These are phyloP conservation scores for Drosophila atripex DNA, from an alignment of 2,888 invertebrate genomes.

Conservation along the genomic window DNA sequence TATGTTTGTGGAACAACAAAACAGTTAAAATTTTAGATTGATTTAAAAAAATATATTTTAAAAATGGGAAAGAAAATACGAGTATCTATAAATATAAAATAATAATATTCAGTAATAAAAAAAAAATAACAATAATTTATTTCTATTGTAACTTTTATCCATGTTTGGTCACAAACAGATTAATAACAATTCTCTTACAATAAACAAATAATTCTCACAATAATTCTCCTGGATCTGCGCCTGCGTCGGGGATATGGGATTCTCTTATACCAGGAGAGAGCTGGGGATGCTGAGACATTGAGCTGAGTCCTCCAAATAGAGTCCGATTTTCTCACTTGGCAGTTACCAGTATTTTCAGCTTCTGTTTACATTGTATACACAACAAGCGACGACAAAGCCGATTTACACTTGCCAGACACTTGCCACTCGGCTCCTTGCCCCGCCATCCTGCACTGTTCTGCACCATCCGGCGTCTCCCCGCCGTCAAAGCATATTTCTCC, in stretches of 20 bases:
- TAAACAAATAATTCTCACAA: constrained; percentile 50
- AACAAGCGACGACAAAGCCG: constrained; percentile 51
- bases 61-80: not conserved
- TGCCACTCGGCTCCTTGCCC: constrained; percentile 35
- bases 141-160: not conserved
- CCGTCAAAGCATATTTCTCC: constrained; percentile 8
- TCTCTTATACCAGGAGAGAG: constrained; percentile 46
- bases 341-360: constrained; percentile 55
- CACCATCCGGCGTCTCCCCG: constrained; percentile 3
- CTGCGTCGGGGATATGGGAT: constrained; percentile 41
- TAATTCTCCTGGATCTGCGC: constrained; percentile 36
- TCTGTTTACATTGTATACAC: constrained; percentile 65
- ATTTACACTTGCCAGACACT: constrained; percentile 43
- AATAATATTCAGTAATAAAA: too few species aligned
- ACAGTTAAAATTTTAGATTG: not conserved
- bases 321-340: constrained; percentile 11
- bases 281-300: constrained; percentile 25
- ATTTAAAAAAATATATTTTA: not conserved
- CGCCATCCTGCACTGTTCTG: not conserved
- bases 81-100: not conserved
- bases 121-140: not conserved
- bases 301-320: constrained; percentile 30
- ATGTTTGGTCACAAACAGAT: constrained; percentile 54
- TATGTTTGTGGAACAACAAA: not conserved
- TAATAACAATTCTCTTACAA: constrained; percentile 56